Evolutionary conservation across 2,888 invertebrate genomes (phyloP).

Genomic region (Coelinius sp.): DNA sequence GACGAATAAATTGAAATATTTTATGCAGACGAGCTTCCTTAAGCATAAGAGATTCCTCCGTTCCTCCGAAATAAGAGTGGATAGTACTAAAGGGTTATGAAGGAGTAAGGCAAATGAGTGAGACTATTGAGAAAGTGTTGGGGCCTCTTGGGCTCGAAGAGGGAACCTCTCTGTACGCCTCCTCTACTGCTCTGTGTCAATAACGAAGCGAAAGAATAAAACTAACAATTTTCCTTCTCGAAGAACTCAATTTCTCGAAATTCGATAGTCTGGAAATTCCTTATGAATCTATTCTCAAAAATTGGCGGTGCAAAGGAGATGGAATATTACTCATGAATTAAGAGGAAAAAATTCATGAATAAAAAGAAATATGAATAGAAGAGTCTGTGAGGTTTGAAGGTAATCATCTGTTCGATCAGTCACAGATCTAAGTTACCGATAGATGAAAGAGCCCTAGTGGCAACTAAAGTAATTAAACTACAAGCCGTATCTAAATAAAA

Average conservation of each 20-base stretch:
- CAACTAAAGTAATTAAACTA: no score
- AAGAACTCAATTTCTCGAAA: constrained; percentile 5
- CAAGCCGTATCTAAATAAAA: no score
- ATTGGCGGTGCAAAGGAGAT: neutral
- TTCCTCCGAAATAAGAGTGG: neutral
- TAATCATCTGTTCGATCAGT: no score
- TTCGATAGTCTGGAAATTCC: constrained; percentile 8
- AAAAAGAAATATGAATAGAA: neutral
- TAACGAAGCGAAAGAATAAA: constrained; percentile 9
- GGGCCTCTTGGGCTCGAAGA: neutral
- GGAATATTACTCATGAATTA: neutral
- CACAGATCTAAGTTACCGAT: no score
- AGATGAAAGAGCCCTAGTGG: no score
- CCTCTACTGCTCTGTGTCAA: constrained; percentile 8
- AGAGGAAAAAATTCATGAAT: neutral
- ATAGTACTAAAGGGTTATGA: constrained; percentile 5
- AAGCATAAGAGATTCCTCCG: constrained; percentile 21
- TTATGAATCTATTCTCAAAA: neutral
- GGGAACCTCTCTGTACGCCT: constrained; percentile 3
- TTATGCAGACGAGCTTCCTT: constrained; percentile 43
- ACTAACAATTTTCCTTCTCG: neutral
- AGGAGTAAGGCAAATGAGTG: constrained; percentile 6
- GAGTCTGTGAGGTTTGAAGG: no score
- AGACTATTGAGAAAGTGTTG: neutral
- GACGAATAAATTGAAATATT: constrained; percentile 53